Evolutionary conservation across 2,113 vertebrate genomes (phyloP).

Genomic region (Mellivora capensis): DNA sequence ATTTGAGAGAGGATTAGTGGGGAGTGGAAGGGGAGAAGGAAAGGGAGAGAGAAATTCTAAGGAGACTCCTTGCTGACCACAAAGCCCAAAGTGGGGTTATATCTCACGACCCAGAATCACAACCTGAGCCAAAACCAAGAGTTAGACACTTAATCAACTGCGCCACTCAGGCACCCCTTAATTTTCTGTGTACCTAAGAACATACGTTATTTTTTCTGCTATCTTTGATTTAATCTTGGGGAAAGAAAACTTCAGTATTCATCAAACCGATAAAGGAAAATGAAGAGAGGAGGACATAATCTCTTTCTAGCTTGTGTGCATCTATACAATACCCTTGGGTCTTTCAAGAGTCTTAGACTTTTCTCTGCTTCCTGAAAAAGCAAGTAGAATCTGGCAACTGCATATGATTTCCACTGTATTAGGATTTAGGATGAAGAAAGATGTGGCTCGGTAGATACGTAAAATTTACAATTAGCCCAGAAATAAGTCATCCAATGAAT

Average conservation of each 20-base stretch:
- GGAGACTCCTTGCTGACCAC: neutral
- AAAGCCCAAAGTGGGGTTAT: neutral
- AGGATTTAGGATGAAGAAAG: neutral
- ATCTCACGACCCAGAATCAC: neutral
- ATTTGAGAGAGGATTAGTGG: neutral
- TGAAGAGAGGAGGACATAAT: neutral
- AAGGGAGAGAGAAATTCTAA: neutral
- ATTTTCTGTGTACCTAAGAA: neutral
- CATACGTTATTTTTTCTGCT: neutral
- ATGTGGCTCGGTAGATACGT: neutral
- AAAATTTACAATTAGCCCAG: neutral
- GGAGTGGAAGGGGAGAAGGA: neutral
- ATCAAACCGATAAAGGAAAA: neutral
- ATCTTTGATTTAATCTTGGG: neutral
- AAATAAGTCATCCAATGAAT: neutral
- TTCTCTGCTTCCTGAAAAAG: neutral
- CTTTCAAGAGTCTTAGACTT: neutral
- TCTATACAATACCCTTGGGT: neutral
- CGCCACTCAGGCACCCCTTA: neutral
- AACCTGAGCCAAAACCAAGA: neutral
- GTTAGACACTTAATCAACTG: neutral
- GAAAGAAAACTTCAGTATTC: neutral
- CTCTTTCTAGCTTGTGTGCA: neutral
- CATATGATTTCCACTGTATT: neutral
- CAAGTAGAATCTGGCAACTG: neutral